Percentiles rank a stretch among this genome's conserved stretches.
Evolutionary conservation across 2,113 vertebrate species (phyloP).

Genomic region (Cephalopterus ornatus): DNA sequence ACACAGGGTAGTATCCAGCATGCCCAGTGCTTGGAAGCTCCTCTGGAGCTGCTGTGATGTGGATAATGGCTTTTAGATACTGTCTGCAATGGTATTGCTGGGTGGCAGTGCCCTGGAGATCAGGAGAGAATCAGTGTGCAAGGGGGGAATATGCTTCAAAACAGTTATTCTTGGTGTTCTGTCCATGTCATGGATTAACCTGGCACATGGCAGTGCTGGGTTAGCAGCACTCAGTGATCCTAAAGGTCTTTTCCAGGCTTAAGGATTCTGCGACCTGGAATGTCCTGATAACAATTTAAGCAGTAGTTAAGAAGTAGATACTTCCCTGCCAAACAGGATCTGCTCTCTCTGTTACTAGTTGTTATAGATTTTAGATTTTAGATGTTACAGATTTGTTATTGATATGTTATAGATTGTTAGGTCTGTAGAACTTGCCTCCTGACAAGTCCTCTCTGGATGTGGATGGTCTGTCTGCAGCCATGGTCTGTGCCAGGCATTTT

Average conservation of each 20-base stretch:
- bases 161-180: background rate
- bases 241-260: background rate
- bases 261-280: background rate
- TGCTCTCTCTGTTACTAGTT: background rate
- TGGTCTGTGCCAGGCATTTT: background rate
- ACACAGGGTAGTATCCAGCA: background rate
- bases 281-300: background rate
- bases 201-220: background rate
- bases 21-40: background rate
- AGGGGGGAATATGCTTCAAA: background rate
- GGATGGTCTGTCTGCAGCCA: background rate
- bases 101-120: background rate
- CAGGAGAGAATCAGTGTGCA: background rate
- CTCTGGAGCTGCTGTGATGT: background rate
- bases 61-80: background rate
- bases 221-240: background rate
- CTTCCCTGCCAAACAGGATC: background rate
- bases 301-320: background rate
- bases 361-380: background rate
- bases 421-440: background rate
- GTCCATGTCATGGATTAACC: background rate
- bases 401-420: background rate
- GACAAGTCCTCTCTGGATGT: background rate
- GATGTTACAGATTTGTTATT: background rate
- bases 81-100: background rate